Percentiles rank a stretch among this genome's conserved stretches.
Conservation (phyloP, 2,113 vertebrate species). For the Electrona antarctica region DNA sequence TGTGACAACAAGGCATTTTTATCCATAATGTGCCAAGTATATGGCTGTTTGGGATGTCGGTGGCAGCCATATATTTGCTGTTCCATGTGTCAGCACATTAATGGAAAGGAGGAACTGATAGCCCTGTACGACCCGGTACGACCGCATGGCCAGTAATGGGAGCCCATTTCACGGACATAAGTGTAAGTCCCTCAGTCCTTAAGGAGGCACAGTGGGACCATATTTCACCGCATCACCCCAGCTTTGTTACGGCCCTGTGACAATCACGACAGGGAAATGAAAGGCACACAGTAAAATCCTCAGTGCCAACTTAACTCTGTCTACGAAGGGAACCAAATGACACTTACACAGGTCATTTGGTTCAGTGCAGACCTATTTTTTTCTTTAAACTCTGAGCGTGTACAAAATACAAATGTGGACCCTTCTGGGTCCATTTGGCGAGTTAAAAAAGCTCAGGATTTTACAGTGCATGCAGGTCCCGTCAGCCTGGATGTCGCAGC, state of each 20-base stretch:
- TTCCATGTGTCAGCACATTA: background rate
- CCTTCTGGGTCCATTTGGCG: no score
- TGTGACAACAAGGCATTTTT: slow-evolving; percentile 34
- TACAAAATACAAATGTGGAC: no score
- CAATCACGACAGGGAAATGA: slow-evolving; percentile 35
- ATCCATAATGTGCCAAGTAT: slow-evolving; percentile 41
- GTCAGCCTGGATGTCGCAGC: background rate
- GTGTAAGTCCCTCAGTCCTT: slow-evolving; percentile 45
- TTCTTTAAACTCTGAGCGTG: no score
- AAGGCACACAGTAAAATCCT: background rate
- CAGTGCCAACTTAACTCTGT: no score
- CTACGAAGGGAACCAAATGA: no score
- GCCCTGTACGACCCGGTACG: background rate
- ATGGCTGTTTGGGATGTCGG: slow-evolving; percentile 18
- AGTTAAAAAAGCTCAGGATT: no score
- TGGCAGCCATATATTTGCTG: slow-evolving; percentile 18
- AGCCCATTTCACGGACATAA: slow-evolving; percentile 59
- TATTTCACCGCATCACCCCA: slow-evolving; percentile 57
- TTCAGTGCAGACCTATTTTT: no score
- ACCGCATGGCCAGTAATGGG: background rate
- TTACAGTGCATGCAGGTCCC: no score
- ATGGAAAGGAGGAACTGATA: slow-evolving; percentile 4
- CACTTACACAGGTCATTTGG: no score
- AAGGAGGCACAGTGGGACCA: slow-evolving; percentile 47
- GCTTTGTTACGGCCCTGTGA: slow-evolving; percentile 50